These are phyloP conservation scores for Myripristis murdjan DNA, from an alignment of 2,797 vertebrate genomes.

Conservation along the genomic window DNA sequence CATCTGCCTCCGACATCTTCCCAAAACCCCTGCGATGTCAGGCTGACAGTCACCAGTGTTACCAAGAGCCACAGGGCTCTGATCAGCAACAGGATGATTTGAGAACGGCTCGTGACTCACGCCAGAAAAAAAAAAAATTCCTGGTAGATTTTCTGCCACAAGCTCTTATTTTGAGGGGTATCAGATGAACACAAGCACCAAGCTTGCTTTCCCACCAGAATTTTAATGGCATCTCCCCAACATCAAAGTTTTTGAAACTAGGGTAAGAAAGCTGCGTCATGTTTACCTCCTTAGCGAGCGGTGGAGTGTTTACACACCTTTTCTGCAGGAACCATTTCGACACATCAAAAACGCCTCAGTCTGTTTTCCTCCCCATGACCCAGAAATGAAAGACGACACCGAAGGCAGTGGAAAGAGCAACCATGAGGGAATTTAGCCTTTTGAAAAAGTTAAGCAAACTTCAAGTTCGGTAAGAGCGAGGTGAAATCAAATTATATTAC, in stretches of 20 bases:
- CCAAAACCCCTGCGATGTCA: constrained; percentile 28
- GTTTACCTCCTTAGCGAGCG: constrained; percentile 69
- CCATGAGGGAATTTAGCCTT: constrained; percentile 53
- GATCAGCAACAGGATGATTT: constrained; percentile 16
- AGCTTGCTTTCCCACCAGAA: constrained; percentile 37
- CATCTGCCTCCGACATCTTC: constrained; percentile 42
- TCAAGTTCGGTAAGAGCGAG: constrained; percentile 53
- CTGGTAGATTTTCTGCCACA: constrained; percentile 20
- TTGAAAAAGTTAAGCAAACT: constrained; percentile 75
- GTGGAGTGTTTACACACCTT: constrained; percentile 74
- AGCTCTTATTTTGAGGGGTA: constrained; percentile 45
- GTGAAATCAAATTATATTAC: constrained; percentile 60
- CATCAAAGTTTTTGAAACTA: constrained; percentile 79
- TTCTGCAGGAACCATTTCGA: constrained; percentile 67
- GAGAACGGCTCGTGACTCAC: constrained; percentile 6
- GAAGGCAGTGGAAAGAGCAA: constrained; percentile 48
- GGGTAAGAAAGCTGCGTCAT: constrained; percentile 70
- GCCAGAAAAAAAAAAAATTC: constrained; percentile 13
- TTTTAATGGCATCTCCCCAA: constrained; percentile 69
- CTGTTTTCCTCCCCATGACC: constrained; percentile 71
- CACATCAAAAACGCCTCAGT: constrained; percentile 67
- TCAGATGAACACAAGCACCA: constrained; percentile 42
- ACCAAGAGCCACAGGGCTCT: constrained; percentile 30
- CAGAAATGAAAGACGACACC: constrained; percentile 70
- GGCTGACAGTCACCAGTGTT: constrained; percentile 44